phyloP scores from a whole-genome alignment of 2,888 invertebrate genomes.

The Tenodera sinensis region DNA sequence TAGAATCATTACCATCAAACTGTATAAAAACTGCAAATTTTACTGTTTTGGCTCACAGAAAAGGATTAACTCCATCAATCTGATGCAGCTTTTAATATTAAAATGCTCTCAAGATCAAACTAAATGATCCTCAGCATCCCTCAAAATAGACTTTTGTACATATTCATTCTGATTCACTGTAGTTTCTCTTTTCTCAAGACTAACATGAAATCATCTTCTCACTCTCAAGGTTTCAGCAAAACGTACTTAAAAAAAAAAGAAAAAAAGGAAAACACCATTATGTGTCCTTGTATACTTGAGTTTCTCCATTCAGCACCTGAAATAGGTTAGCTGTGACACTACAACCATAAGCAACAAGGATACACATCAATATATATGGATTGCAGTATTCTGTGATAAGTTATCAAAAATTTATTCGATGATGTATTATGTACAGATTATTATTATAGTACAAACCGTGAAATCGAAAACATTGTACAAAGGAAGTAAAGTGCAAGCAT shows the following conservation, averaged over 20 bases:
- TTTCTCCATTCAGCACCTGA: background rate
- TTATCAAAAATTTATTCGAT: conserved; percentile 34
- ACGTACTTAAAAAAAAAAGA: background rate
- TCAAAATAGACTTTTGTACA: background rate
- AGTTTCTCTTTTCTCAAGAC: background rate
- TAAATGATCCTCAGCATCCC: background rate
- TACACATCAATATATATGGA: background rate
- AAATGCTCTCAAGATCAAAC: background rate
- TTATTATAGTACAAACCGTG: conserved; percentile 33
- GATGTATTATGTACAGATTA: conserved; percentile 33
- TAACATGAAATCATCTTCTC: background rate
- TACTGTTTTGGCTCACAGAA: background rate
- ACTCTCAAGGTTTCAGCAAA: background rate
- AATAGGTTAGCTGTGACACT: background rate
- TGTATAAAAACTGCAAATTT: background rate
- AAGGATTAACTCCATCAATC: background rate
- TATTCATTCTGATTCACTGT: background rate
- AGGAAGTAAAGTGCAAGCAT: conserved; percentile 30
- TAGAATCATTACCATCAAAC: background rate
- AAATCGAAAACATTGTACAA: conserved; percentile 32
- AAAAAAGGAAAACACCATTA: background rate
- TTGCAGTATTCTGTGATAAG: conserved; percentile 27
- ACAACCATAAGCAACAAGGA: background rate
- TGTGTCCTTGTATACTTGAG: background rate
- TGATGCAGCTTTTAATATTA: background rate